Percentiles rank a stretch among this genome's conserved stretches.
These are phyloP conservation scores for Barbus barbus DNA, from an alignment of 2,113 vertebrate species.

Conservation along the genomic window DNA sequence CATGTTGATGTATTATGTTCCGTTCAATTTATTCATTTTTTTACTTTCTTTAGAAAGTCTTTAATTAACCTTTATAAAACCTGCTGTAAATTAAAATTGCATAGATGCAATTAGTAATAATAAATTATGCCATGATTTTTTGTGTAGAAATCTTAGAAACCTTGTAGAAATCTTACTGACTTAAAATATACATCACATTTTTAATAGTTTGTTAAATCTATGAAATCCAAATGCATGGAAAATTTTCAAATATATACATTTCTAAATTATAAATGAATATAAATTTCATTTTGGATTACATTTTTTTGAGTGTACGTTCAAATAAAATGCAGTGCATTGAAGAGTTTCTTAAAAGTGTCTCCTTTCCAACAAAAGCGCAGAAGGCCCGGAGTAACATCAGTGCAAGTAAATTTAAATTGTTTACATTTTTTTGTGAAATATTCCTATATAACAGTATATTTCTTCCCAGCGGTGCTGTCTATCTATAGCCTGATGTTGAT, in stretches of 20 bases:
- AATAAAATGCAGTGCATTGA: background rate
- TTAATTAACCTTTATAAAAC: too few relatives aligned
- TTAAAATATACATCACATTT: background rate
- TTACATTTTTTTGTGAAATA: background rate
- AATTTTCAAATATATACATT: too few relatives aligned
- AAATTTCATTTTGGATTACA: too few relatives aligned
- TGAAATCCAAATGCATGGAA: background rate
- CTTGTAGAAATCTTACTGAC: background rate
- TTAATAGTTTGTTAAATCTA: background rate
- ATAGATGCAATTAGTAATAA: background rate
- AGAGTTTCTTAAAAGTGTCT: background rate
- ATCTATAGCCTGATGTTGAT: background rate
- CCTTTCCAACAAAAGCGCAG: background rate
- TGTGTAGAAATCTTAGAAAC: too few relatives aligned
- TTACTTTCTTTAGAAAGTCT: too few relatives aligned
- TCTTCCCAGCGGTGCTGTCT: background rate
- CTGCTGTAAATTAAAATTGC: background rate
- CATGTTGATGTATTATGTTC: too few relatives aligned
- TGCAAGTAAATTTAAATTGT: background rate
- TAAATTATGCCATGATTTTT: background rate
- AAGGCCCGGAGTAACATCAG: background rate
- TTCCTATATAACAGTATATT: too few relatives aligned
- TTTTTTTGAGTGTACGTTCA: too few relatives aligned
- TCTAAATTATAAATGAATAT: too few relatives aligned
- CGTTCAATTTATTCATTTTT: too few relatives aligned